Evolutionary conservation across 2,113 vertebrate genomes (phyloP), one percentile per base, ranked within the genome.

Genomic region (Tympanuchus pallidicinctus): DNA sequence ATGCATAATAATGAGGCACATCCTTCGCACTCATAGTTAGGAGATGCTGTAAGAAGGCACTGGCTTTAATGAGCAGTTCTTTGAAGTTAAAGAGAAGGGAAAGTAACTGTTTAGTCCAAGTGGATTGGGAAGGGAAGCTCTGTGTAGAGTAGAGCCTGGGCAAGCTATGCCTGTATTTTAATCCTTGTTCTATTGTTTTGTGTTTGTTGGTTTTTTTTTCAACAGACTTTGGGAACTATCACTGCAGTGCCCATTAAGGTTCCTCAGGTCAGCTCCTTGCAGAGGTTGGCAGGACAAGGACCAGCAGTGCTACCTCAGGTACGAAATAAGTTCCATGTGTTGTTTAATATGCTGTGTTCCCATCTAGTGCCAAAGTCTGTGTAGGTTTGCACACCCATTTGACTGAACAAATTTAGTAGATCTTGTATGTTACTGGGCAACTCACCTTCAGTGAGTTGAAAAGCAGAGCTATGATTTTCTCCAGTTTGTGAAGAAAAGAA

Each of bases 251-350:
- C 99, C 97, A 98, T 99, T 96, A 99, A 99, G 93, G 99, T 99
- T 98, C 99, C 99, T 99, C 99, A 99, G 97, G 98, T 99, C 98
- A 99, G 99, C 98, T 99, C 99, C 92, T 98, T 99, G 98, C 99
- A 99, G 97, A 98, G 99, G 97, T 98, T 99, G 98, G 98, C 99
- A 81, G 98, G 99, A 97, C 99, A 99, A 98, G 98, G 98, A 97
- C 98, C 98, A 93, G 98, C 98, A 86, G 97, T 99, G 98, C 98
- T 99, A 99, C 99, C 99, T 99, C 99, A 99, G 99, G 99, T 99
- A 98, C 91, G 77, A 69, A 81, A 25, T 12, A 42, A 18, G 2
- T 83, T 93, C 83, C 27, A 56, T 57, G 56, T 82, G 38, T 76
- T 5, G 13, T 84, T 60, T 88, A 40, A 4, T 52, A 12, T 40